Conservation (phyloP, 2,113 vertebrate genomes). For the Monopterus albus region DNA sequence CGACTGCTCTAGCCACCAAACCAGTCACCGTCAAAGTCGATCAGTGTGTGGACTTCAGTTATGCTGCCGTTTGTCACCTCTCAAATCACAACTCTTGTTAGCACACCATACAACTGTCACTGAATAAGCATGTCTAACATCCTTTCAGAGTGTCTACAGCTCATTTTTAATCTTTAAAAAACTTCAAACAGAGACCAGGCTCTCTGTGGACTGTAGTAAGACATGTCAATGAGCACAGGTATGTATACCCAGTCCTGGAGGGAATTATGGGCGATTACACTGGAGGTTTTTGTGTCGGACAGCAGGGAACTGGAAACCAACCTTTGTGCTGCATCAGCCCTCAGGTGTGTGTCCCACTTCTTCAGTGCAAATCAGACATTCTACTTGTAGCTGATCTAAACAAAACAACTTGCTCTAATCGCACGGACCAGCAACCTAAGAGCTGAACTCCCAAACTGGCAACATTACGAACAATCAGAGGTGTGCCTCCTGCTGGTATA, state of each 20-base stretch:
- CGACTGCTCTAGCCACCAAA: no score
- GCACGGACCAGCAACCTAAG: neutral
- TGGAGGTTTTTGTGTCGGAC: conserved; percentile 13
- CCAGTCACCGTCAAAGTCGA: conserved; percentile 36
- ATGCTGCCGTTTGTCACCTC: neutral
- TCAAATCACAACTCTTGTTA: neutral
- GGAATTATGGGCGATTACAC: conserved; percentile 9
- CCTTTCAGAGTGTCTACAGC: neutral
- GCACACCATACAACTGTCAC: neutral
- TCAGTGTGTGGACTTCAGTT: neutral
- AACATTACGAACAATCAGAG: neutral
- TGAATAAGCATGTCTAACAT: neutral
- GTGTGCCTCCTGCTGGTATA: neutral
- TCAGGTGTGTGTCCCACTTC: neutral
- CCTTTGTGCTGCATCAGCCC: neutral
- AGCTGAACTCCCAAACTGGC: neutral
- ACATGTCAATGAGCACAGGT: conserved; percentile 24
- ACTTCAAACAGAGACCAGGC: neutral
- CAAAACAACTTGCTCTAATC: neutral
- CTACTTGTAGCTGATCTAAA: neutral
- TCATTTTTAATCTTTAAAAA: conserved; percentile 11
- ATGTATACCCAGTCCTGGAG: conserved; percentile 10
- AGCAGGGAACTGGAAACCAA: conserved; percentile 25
- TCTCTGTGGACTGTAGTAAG: conserved; percentile 11
- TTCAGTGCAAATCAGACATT: neutral